phyloP scores from a whole-genome alignment of 1,140 invertebrate species.

The Dryas iulia region DNA sequence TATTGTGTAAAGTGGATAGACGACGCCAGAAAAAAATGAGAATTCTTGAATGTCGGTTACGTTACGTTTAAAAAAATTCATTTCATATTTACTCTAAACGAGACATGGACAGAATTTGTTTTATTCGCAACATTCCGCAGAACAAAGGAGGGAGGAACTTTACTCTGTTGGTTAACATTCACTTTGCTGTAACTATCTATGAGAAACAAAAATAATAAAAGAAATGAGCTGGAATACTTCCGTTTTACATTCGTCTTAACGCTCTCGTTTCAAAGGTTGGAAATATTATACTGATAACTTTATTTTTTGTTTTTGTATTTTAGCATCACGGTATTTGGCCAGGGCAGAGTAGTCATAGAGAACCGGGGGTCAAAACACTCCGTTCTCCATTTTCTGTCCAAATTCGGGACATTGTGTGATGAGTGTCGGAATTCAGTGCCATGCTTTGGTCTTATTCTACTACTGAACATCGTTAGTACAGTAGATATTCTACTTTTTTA shows the following conservation, averaged over 20 bases:
- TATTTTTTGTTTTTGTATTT: background rate
- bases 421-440: background rate
- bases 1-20: slow-evolving; percentile 7
- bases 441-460: too few relatives aligned
- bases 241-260: background rate
- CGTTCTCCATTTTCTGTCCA: background rate
- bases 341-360: too few relatives aligned
- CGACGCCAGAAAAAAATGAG: background rate
- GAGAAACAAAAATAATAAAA: slow-evolving; percentile 6
- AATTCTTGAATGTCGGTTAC: slow-evolving; percentile 13
- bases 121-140: slow-evolving; percentile 11
- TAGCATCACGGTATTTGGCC: too few relatives aligned
- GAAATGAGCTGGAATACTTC: slow-evolving; percentile 7
- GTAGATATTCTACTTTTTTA: too few relatives aligned
- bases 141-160: background rate
- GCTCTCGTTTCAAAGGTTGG: background rate
- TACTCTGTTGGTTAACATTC: slow-evolving; percentile 7
- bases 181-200: slow-evolving; percentile 7
- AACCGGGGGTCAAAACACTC: too few relatives aligned
- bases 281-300: background rate
- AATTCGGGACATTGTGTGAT: background rate
- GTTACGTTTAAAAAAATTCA: slow-evolving; percentile 14
- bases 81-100: slow-evolving; percentile 15
- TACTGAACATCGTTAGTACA: too few relatives aligned
- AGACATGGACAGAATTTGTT: slow-evolving; percentile 8